phyloP scores from a whole-genome alignment of 2,797 vertebrate species.

The Hippoglossus hippoglossus region DNA sequence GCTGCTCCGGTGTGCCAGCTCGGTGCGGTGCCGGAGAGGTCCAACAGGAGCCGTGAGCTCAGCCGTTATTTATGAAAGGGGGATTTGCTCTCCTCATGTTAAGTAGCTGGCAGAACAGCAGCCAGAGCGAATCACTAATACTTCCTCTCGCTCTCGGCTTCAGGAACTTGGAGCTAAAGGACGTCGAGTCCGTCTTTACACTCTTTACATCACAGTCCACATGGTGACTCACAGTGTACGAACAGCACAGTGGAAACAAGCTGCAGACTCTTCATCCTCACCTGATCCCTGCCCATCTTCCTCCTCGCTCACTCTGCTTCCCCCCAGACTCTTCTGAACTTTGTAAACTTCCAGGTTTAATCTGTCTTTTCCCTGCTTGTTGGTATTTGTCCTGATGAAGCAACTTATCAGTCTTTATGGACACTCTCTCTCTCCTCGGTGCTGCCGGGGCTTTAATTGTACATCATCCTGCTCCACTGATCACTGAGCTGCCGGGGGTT shows the following conservation, averaged over 20 bases:
- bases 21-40: constrained; percentile 46
- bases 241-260: background rate
- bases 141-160: constrained; percentile 39
- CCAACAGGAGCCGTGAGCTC: constrained; percentile 71
- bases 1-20: constrained; percentile 55
- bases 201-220: background rate
- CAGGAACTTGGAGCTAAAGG: constrained; percentile 43
- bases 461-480: constrained; percentile 25
- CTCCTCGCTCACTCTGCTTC: too few species aligned
- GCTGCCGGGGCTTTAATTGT: constrained; percentile 2
- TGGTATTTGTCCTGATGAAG: too few species aligned
- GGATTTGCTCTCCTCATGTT: constrained; percentile 72
- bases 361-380: too few species aligned
- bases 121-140: constrained; percentile 68
- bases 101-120: constrained; percentile 62
- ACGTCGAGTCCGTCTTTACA: constrained; percentile 3
- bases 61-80: constrained; percentile 73
- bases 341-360: too few species aligned
- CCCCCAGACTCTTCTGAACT: too few species aligned
- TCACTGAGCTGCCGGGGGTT: constrained; percentile 38
- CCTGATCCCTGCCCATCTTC: too few species aligned
- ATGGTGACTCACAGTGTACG: constrained; percentile 29
- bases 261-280: too few species aligned
- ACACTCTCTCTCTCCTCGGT: background rate
- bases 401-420: too few species aligned